phyloP scores from a whole-genome alignment of 2,113 vertebrate species.

The Miniopterus natalensis region DNA sequence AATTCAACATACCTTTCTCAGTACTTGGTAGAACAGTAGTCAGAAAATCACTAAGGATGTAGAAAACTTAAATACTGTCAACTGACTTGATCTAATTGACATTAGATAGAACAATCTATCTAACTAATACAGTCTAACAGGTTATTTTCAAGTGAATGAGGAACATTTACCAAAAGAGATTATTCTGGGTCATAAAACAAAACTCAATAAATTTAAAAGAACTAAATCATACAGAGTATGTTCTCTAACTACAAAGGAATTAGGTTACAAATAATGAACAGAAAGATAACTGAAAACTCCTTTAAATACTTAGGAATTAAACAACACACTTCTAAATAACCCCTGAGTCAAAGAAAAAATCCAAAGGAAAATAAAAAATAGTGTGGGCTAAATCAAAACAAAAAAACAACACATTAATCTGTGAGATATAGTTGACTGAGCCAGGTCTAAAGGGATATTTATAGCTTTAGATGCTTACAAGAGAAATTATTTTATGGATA shows the following conservation, averaged over 20 bases:
- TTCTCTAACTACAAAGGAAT: neutral
- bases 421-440: neutral
- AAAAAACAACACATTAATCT: neutral
- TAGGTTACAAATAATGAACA: neutral
- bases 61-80: neutral
- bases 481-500: constrained; percentile 25
- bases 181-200: neutral
- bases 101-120: neutral
- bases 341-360: neutral
- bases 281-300: neutral
- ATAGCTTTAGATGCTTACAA: neutral
- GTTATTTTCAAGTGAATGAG: neutral
- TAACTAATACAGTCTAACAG: neutral
- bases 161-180: neutral
- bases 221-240: neutral
- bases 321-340: neutral
- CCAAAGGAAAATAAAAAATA: neutral
- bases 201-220: neutral
- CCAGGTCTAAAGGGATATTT: neutral
- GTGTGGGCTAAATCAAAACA: constrained; percentile 36
- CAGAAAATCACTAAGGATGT: neutral
- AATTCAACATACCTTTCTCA: neutral
- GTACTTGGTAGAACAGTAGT: neutral
- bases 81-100: neutral
- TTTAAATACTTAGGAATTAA: constrained; percentile 34